Evolutionary conservation across 2,113 vertebrate genomes (phyloP).

Genomic region (Cebus imitator): DNA sequence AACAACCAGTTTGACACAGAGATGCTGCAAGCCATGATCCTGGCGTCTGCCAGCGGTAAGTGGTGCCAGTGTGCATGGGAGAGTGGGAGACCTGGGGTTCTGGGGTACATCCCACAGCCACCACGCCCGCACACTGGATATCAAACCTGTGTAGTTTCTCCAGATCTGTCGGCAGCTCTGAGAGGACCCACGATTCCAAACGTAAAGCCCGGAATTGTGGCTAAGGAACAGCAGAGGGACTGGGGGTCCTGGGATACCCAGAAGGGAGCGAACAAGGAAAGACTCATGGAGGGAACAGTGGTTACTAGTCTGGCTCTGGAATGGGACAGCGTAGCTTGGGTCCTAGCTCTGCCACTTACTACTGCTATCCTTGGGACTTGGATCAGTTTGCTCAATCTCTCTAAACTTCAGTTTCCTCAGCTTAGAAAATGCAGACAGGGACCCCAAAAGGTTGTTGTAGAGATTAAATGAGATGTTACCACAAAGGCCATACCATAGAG

Average conservation of each 20-base stretch:
- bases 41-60: conserved; percentile 96
- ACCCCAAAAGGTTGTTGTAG: background rate
- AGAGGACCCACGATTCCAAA: background rate
- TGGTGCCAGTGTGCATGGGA: conserved; percentile 25
- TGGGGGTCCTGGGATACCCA: background rate
- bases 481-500: background rate
- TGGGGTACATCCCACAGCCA: background rate
- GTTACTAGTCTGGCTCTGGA: background rate
- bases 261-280: background rate
- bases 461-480: background rate
- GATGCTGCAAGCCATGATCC: conserved; percentile 97
- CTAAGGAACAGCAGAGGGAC: background rate
- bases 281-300: background rate
- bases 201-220: background rate
- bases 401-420: conserved; percentile 8
- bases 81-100: background rate
- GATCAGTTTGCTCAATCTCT: background rate
- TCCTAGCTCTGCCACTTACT: background rate
- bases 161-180: background rate
- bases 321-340: background rate
- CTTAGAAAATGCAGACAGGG: background rate
- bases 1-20: conserved; percentile 98
- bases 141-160: background rate
- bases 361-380: background rate
- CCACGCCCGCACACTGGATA: background rate